Evolutionary conservation across 2,888 invertebrate genomes (phyloP).

Genomic region (Drosophila austrosaltans): DNA sequence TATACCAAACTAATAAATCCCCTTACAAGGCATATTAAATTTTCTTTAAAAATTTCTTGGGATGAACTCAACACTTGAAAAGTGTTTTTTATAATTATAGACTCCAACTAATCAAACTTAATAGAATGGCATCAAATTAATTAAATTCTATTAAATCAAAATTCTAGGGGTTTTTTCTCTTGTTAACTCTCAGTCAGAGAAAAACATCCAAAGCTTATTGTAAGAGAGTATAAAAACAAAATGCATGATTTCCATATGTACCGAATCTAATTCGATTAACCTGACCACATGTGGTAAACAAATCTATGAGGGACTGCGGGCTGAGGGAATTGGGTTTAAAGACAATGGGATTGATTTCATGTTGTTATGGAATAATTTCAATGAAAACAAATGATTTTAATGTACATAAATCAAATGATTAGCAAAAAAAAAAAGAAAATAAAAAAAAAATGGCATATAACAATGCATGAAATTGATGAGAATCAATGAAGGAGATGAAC

Average conservation of each 20-base stretch:
- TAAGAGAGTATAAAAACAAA: slow-evolving; percentile 32
- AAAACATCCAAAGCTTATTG: background rate
- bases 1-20: background rate
- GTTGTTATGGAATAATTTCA: slow-evolving; percentile 66
- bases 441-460: slow-evolving; percentile 17
- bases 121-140: background rate
- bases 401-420: slow-evolving; percentile 67
- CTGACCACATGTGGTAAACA: slow-evolving; percentile 25
- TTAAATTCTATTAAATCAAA: background rate
- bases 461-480: slow-evolving; percentile 26
- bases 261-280: slow-evolving; percentile 27
- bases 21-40: background rate
- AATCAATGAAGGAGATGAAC: background rate
- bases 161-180: background rate
- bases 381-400: slow-evolving; percentile 51
- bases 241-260: slow-evolving; percentile 31
- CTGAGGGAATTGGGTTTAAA: slow-evolving; percentile 12
- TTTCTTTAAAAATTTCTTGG: background rate
- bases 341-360: slow-evolving; percentile 56
- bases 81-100: background rate
- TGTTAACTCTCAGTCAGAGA: no score
- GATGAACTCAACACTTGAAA: background rate
- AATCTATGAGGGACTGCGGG: slow-evolving; percentile 9
- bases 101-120: background rate
- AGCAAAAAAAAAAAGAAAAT: slow-evolving; percentile 28